Evolutionary conservation across 2,797 vertebrate genomes (phyloP), one percentile per base, ranked within the genome.

Genomic region (Sylvia borin): DNA sequence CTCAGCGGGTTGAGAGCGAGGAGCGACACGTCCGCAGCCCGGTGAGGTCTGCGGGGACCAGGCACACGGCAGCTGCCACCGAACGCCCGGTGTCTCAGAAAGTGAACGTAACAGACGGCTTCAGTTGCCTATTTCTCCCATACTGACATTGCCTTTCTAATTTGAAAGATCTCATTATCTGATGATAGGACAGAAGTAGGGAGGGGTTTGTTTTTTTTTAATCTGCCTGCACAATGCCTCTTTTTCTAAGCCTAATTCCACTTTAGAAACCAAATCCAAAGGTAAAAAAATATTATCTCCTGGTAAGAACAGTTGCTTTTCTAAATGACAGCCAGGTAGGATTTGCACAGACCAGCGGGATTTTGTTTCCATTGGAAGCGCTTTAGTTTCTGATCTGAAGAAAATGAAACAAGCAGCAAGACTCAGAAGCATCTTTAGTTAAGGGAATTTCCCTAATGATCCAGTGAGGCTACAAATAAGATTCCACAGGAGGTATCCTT

Each of bases 101-200:
- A 67, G 26, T 5, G 31, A n/a, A 18, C 9, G 1, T 29, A 75
- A 85, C 15, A 42, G 53, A 80, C 31, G 25, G 18, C 38, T 80
- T 55, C 50, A 9, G 68, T 4, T 58, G 68, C 65, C 32, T 66
- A 83, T 84, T 91, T 13, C 54, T 83, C 51, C 65, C 38, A 1
- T 36, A 3, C 38, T 36, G 48, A n/a, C 72, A 94, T 27, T 91
- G 81, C 75, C 85, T 94, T 95, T 91, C 87, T 95, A 85, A 90
- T 92, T 72, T 72, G 54, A 80, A 74, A 74, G 68, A 95, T 91
- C 93, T 94, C 88, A 43, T 94, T 93, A 94, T 86, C 85, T 89
- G 75, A 92, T 83, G 65, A 31, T 51, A 29, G 51, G 10, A 78
- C 55, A 47, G 62, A 83, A 85, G 61, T 24, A 74, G 36, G 48